phyloP scores from a whole-genome alignment of 2,888 invertebrate genomes.

The Xanthia togata region DNA sequence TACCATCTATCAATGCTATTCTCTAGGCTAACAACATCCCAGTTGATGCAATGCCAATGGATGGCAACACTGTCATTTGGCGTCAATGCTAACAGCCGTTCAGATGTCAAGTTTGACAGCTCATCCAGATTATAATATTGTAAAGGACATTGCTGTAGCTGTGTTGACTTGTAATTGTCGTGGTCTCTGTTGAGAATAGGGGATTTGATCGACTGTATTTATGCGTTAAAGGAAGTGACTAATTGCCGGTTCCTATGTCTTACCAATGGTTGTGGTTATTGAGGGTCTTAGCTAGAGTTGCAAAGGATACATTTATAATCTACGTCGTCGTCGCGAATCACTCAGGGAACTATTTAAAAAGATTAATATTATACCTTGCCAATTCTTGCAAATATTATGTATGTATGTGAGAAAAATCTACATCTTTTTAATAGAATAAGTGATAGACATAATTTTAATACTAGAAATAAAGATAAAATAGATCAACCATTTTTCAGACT shows the following conservation, averaged over 20 bases:
- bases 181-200: conserved; percentile 5
- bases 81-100: conserved; percentile 28
- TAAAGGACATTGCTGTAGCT: not conserved
- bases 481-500: too few species aligned
- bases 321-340: too few species aligned
- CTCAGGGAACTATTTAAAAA: too few species aligned
- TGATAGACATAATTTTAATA: too few species aligned
- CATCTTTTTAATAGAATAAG: too few species aligned
- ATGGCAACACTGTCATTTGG: conserved; percentile 18
- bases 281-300: not conserved
- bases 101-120: conserved; percentile 44
- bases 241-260: not conserved
- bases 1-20: not conserved
- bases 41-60: conserved; percentile 16
- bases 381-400: too few species aligned
- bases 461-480: too few species aligned
- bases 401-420: too few species aligned
- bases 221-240: not conserved
- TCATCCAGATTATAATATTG: conserved; percentile 28
- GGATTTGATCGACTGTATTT: not conserved
- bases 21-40: conserved; percentile 3
- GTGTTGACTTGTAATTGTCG: conserved; percentile 17
- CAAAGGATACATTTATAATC: too few species aligned
- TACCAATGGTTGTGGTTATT: not conserved
- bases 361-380: too few species aligned